Conservation (phyloP, 2,113 vertebrate species). For the Seriola rivoliana region DNA sequence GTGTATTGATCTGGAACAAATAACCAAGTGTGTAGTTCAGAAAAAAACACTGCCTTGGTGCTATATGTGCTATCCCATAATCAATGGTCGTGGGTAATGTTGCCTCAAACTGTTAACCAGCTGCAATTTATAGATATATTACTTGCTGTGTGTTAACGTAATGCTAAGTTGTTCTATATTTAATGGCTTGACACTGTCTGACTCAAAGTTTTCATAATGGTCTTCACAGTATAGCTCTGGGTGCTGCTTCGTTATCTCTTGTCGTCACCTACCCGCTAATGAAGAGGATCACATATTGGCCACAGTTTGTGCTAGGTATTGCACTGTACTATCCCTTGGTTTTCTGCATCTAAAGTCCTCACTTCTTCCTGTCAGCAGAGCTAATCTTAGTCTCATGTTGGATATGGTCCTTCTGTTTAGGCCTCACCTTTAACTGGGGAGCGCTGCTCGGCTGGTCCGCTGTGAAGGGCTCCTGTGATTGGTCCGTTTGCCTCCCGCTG, state of each 20-base stretch:
- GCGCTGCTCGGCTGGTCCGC: slow-evolving; percentile 96
- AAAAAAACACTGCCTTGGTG: not conserved
- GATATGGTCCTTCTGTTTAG: slow-evolving; percentile 72
- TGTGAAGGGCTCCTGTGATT: slow-evolving; percentile 91
- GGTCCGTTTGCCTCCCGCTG: slow-evolving; percentile 93
- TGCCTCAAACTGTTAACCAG: too few relatives aligned
- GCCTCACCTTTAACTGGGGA: slow-evolving; percentile 96
- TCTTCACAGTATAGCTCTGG: slow-evolving; percentile 89
- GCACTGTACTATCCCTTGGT: not conserved
- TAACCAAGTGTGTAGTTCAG: not conserved
- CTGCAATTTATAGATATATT: not conserved
- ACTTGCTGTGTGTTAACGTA: not conserved
- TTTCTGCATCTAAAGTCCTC: not conserved
- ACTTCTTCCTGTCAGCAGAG: not conserved
- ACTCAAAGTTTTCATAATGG: not conserved
- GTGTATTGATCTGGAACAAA: not conserved
- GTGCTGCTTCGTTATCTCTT: slow-evolving; percentile 90
- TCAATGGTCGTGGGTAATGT: too few relatives aligned
- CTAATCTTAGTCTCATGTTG: not conserved
- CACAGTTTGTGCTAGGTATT: slow-evolving; percentile 92
- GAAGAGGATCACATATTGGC: slow-evolving; percentile 98
- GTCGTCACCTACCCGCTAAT: slow-evolving; percentile 94
- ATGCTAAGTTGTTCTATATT: not conserved
- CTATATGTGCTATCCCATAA: too few relatives aligned
- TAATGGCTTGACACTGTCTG: not conserved